A percentile compares a stretch with the other conserved stretches of the same genome.
Evolutionary conservation across 1,140 invertebrate species (phyloP).

Genomic region (Ditylenchus dipsaci): DNA sequence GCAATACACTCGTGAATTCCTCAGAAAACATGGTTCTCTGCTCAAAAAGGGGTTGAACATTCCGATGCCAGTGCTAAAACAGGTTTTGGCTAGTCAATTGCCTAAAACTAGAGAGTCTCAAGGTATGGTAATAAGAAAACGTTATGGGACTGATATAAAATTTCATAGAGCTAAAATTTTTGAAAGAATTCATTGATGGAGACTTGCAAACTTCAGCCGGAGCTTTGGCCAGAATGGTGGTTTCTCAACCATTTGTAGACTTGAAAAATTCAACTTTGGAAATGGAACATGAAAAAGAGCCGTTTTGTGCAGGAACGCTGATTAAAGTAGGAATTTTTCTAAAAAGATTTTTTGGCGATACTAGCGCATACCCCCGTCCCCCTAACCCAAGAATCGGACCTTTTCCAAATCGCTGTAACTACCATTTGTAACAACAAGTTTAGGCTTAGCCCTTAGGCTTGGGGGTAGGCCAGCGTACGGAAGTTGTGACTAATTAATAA

Average conservation of each 20-base stretch:
- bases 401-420: too few species aligned
- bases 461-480: too few species aligned
- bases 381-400: too few species aligned
- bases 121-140: too few species aligned
- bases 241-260: slow-evolving; percentile 85
- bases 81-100: not conserved
- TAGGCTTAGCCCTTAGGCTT: too few species aligned
- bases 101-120: not conserved
- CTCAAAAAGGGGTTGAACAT: slow-evolving; percentile 85
- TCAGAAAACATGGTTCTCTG: slow-evolving; percentile 67
- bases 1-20: slow-evolving; percentile 33
- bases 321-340: slow-evolving; percentile 36
- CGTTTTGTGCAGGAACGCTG: slow-evolving; percentile 58
- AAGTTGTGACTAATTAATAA: too few species aligned
- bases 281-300: slow-evolving; percentile 67
- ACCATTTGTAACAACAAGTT: too few species aligned
- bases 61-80: slow-evolving; percentile 42
- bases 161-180: slow-evolving; percentile 74
- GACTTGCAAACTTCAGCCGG: slow-evolving; percentile 80
- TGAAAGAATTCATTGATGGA: slow-evolving; percentile 83
- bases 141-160: too few species aligned
- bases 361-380: too few species aligned
- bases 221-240: slow-evolving; percentile 80
- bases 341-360: not conserved
- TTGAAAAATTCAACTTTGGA: slow-evolving; percentile 62